Evolutionary conservation across 2,797 vertebrate species (phyloP).

Genomic region (Meriones psammophilus): DNA sequence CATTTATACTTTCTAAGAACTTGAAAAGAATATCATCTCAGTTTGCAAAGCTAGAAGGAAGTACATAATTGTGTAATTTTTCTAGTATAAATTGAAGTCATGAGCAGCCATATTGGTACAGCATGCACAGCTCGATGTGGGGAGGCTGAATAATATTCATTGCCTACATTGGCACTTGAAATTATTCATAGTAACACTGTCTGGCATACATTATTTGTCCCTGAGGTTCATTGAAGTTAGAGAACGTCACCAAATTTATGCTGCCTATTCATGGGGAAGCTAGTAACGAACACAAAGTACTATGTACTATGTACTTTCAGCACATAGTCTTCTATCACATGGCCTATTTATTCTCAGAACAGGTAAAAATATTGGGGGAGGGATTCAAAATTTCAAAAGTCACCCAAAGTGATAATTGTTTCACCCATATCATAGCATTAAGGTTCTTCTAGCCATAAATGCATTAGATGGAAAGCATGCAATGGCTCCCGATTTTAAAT

Average conservation of each 20-base stretch:
- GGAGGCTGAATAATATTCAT: not conserved
- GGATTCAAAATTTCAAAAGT: constrained; percentile 21
- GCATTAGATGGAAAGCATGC: not conserved
- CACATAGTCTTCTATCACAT: not conserved
- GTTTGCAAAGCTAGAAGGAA: constrained; percentile 63
- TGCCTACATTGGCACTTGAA: not conserved
- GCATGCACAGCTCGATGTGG: not conserved
- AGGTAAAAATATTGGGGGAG: not conserved
- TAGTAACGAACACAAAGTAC: not conserved
- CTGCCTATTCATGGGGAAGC: not conserved
- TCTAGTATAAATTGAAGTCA: not conserved
- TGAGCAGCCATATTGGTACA: not conserved
- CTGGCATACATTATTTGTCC: not conserved
- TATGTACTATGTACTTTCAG: not conserved
- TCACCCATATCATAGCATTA: not conserved
- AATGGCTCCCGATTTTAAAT: not conserved
- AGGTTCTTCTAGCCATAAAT: not conserved
- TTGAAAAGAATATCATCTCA: not conserved
- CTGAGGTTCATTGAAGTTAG: not conserved
- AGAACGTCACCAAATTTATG: not conserved
- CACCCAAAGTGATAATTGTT: not conserved
- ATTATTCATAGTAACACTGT: constrained; percentile 18
- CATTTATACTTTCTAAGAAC: constrained; percentile 63
- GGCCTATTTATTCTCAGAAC: not conserved
- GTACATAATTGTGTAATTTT: not conserved